phyloP scores from a whole-genome alignment of 2,797 vertebrate species.

The Acipenser transmontanus region DNA sequence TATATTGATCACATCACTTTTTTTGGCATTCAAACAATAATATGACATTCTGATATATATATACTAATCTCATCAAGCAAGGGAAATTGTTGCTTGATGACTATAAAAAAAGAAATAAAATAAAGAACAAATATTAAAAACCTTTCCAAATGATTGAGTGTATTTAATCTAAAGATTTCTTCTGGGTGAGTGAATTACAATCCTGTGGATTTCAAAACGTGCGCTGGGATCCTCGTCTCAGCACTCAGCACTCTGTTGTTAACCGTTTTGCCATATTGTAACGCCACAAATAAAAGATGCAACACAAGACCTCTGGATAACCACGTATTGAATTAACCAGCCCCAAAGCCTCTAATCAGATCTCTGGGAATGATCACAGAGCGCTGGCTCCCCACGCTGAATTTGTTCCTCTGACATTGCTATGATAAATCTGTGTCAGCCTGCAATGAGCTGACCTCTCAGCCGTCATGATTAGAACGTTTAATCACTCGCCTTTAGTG shows the following conservation, averaged over 20 bases:
- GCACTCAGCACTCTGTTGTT: background rate
- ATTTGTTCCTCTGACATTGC: conserved; percentile 36
- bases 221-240: background rate
- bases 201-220: background rate
- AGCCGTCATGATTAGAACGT: conserved; percentile 45
- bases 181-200: too few relatives aligned
- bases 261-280: background rate
- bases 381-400: conserved; percentile 18
- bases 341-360: conserved; percentile 12
- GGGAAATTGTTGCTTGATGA: too few relatives aligned
- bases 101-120: too few relatives aligned
- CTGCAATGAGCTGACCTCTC: conserved; percentile 30
- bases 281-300: background rate
- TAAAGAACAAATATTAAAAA: too few relatives aligned
- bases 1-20: too few relatives aligned
- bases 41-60: too few relatives aligned
- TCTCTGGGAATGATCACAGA: conserved; percentile 45
- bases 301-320: background rate
- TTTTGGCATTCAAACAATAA: too few relatives aligned
- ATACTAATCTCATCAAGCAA: too few relatives aligned
- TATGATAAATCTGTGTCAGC: conserved; percentile 49
- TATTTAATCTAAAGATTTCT: too few relatives aligned
- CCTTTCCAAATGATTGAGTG: too few relatives aligned
- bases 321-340: conserved; percentile 1
- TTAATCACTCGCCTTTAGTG: conserved; percentile 54